These are phyloP conservation scores for Bradynema listronoti DNA, from an alignment of 1,140 invertebrate species.

Conservation along the genomic window DNA sequence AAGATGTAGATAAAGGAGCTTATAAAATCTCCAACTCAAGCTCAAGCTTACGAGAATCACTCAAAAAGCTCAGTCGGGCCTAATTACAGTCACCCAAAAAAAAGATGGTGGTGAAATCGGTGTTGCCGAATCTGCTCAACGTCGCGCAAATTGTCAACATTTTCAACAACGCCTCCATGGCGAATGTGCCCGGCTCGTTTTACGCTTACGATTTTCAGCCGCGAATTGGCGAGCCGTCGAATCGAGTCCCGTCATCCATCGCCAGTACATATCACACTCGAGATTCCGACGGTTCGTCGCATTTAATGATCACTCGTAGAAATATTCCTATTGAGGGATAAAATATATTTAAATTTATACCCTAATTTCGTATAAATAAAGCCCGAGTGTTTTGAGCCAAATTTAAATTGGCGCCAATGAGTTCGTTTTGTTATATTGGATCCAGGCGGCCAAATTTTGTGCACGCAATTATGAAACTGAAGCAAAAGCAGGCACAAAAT, in stretches of 20 bases:
- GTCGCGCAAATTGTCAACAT: conserved; percentile 35
- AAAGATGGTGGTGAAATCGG: conserved; percentile 30
- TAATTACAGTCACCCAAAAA: too few relatives aligned
- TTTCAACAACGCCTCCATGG: conserved; percentile 5
- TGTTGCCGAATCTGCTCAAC: conserved; percentile 35
- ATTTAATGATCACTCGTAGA: not conserved
- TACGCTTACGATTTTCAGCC: not conserved
- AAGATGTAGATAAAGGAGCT: too few relatives aligned
- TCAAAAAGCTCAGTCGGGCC: too few relatives aligned
- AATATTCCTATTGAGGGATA: not conserved
- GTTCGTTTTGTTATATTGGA: too few relatives aligned
- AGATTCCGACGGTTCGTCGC: not conserved
- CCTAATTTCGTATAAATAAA: too few relatives aligned
- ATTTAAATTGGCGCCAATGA: too few relatives aligned
- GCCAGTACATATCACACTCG: not conserved
- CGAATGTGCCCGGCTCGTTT: not conserved
- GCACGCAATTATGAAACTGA: too few relatives aligned
- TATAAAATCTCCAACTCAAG: too few relatives aligned
- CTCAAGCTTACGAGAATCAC: too few relatives aligned
- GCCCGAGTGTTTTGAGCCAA: too few relatives aligned
- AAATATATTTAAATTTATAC: conserved; percentile 4
- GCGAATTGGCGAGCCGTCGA: not conserved
- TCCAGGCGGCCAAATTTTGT: too few relatives aligned
- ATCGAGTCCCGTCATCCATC: not conserved
- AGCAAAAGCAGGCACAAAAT: too few relatives aligned